A percentile compares a stretch with the other conserved stretches of the same genome.
These are phyloP conservation scores for Galeruca laticollis DNA, from an alignment of 2,888 invertebrate species.

Conservation along the genomic window DNA sequence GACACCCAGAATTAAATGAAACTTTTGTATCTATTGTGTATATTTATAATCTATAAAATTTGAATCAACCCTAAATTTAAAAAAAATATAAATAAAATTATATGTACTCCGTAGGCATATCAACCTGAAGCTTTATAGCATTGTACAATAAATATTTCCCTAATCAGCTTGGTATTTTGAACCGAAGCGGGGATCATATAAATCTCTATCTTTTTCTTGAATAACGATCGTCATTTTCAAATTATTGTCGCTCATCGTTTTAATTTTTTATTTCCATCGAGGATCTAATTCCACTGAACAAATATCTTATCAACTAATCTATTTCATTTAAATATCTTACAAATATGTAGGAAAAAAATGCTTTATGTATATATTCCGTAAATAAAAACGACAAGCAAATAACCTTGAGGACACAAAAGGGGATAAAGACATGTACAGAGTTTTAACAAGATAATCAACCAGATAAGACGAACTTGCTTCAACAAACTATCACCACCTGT, in stretches of 20 bases:
- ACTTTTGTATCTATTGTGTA: neutral
- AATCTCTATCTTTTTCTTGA: constrained; percentile 21
- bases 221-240: constrained; percentile 48
- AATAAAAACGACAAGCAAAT: no score
- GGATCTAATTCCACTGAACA: constrained; percentile 21
- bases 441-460: no score
- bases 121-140: constrained; percentile 39
- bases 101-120: constrained; percentile 42
- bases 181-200: constrained; percentile 29
- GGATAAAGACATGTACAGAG: no score
- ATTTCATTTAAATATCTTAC: neutral
- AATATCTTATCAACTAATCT: neutral
- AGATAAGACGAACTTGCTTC: no score
- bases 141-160: constrained; percentile 27
- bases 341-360: no score
- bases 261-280: constrained; percentile 21
- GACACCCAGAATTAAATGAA: neutral
- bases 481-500: no score
- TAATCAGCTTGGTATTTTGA: constrained; percentile 29
- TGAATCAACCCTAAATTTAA: constrained; percentile 22
- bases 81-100: neutral
- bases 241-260: constrained; percentile 51
- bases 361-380: no score
- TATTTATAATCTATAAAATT: neutral
- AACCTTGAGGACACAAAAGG: no score